These are phyloP conservation scores for Cydia pomonella DNA, from an alignment of 1,140 invertebrate genomes.

Conservation along the genomic window DNA sequence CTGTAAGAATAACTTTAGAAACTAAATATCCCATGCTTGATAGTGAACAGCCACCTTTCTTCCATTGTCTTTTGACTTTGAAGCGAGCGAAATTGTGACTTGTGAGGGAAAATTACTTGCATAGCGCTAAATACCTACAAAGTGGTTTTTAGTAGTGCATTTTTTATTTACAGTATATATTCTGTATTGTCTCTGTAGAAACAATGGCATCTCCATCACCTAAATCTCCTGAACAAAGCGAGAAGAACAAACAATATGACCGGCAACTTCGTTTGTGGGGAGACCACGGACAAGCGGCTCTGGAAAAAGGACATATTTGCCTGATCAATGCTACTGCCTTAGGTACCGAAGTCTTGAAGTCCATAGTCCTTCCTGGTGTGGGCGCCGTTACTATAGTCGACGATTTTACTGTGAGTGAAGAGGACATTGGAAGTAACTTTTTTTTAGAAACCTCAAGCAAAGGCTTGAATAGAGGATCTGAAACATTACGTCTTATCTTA, in stretches of 20 bases:
- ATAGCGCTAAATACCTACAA: neutral
- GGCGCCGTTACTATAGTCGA: conserved; percentile 98
- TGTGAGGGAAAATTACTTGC: neutral
- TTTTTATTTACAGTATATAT: neutral
- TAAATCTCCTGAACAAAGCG: conserved; percentile 90
- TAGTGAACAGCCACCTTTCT: neutral
- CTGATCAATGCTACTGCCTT: conserved; percentile 96
- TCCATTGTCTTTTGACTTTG: neutral
- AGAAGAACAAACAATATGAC: conserved; percentile 92
- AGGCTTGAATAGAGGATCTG: conserved; percentile 91
- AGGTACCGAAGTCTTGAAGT: conserved; percentile 97
- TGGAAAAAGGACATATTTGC: conserved; percentile 95
- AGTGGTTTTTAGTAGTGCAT: neutral
- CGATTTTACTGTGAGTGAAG: conserved; percentile 90
- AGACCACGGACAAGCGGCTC: conserved; percentile 94
- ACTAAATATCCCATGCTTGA: no score
- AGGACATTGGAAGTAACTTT: conserved; percentile 97
- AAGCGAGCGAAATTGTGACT: conserved; percentile 16
- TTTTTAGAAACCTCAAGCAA: conserved; percentile 91
- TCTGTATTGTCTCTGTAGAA: neutral
- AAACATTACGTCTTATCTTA: conserved; percentile 89
- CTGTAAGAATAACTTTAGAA: no score
- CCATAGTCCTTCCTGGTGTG: conserved; percentile 95
- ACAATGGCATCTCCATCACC: conserved; percentile 87
- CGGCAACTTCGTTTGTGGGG: conserved; percentile 97